Conservation (phyloP, 2,113 vertebrate genomes). For the Tenrec ecaudatus region DNA sequence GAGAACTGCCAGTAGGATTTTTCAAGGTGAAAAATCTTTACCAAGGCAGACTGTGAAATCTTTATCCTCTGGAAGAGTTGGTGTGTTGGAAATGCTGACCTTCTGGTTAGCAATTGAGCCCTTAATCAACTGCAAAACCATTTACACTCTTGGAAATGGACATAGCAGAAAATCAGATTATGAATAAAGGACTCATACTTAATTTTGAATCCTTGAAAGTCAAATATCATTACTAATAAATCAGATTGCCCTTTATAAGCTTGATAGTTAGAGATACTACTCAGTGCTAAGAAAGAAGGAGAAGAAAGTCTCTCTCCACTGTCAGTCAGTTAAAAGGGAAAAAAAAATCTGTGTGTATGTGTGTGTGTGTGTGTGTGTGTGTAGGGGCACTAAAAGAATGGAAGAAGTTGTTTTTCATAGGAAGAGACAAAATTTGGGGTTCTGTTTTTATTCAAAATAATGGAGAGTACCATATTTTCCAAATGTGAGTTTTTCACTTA, state of each 20-base stretch:
- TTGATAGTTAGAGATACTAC: neutral
- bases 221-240: neutral
- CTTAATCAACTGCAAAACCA: neutral
- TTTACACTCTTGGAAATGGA: neutral
- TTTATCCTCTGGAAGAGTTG: no score
- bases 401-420: neutral
- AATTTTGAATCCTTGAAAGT: neutral
- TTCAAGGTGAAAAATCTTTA: no score
- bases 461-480: neutral
- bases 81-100: no score
- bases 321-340: constrained; percentile 2
- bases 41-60: no score
- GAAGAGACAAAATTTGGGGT: neutral
- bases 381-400: neutral
- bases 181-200: neutral
- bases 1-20: no score
- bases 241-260: neutral
- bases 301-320: neutral
- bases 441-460: neutral
- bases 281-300: neutral
- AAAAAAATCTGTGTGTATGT: neutral
- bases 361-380: no score
- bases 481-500: constrained; percentile 22
- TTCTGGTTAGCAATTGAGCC: no score
- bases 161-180: neutral